Base-by-base conservation (phyloP, 2,797 vertebrate species). In the Sus cebifrons region DNA sequence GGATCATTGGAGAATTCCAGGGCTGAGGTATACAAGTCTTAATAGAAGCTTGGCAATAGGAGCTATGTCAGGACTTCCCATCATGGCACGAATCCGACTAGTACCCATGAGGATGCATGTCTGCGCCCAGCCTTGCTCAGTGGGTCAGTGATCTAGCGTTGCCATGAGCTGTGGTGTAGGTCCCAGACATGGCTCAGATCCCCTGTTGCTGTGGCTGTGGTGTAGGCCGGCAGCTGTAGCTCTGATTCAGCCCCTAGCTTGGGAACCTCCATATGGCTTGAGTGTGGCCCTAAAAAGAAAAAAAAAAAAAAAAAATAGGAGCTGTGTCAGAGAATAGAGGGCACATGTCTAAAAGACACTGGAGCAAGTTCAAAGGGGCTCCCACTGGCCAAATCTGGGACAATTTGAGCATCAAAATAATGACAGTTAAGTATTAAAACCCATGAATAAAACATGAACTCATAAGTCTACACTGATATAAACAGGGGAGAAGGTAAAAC, bases 381-480 rank as follows among this genome's bases (percentile, higher is more conserved):
- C 40, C 65, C 62, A 68, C 0, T 86, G 78, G 68, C 71, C 73
- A 96, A 88, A 91, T 87, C 36, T 44, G 52, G 88, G 54, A 91
- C 32, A 91, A 82, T 32, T 0, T 54, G 15, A 93, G 54, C 62
- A 85, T 86, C 54, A 77, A 87, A 94, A 64, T 18, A 82, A 78
- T 58, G 9, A 29, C 3, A 25, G 5, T 54, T 81, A 95, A 91
- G 70, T 74, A 91, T 21, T 52, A 74, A 89, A 86, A 77, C 65
- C 36, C 58, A n/a, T 54, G 10, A 89, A 82, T 64, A 87, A 95
- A 71, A 90, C 25, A 56, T 62, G 65, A 89, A 77, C 3, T 56
- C 62, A 23, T 62, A 15, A 92, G 32, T 67, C 58, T 9, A 60
- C 8, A 67, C 27, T 73, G 44, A 88, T 79, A 73, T 21, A 84